phyloP scores from a whole-genome alignment of 37 sponge, comb jelly and placozoan genomes.

The Ianthella basta region DNA sequence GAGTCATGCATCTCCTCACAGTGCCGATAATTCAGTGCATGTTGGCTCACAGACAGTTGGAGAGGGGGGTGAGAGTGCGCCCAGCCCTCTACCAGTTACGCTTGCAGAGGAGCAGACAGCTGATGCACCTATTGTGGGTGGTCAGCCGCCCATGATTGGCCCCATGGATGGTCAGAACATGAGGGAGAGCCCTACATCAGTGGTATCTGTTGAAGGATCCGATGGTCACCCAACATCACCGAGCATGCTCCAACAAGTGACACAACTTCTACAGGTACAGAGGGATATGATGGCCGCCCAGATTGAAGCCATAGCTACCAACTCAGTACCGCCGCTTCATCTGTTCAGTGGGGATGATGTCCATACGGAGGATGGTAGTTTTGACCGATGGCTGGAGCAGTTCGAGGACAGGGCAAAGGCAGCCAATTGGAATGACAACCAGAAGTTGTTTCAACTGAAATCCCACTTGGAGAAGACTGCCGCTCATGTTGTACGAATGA shows the following conservation, averaged over 20 bases:
- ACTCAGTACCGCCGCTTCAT: constrained; percentile 2
- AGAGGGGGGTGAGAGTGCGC: no score
- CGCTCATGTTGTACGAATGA: background rate
- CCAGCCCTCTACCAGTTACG: no score
- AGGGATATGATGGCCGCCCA: no score
- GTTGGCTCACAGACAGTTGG: background rate
- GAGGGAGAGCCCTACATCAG: background rate
- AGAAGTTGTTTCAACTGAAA: constrained; percentile 22
- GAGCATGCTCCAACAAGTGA: no score
- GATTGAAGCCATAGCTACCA: no score
- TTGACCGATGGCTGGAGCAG: constrained; percentile 20
- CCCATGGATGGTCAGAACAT: background rate
- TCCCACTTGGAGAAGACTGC: constrained; percentile 10
- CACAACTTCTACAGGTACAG: no score
- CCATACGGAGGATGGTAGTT: background rate
- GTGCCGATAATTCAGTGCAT: background rate
- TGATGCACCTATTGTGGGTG: background rate
- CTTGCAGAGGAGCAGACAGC: no score
- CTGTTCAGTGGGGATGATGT: background rate
- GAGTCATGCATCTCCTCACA: background rate
- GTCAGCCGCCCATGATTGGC: background rate
- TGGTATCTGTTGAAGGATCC: background rate
- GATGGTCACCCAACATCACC: background rate
- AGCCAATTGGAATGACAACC: constrained; percentile 3
- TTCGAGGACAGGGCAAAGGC: constrained; percentile 24